Conservation (phyloP, 2,888 invertebrate genomes). For the Leucania comma region DNA sequence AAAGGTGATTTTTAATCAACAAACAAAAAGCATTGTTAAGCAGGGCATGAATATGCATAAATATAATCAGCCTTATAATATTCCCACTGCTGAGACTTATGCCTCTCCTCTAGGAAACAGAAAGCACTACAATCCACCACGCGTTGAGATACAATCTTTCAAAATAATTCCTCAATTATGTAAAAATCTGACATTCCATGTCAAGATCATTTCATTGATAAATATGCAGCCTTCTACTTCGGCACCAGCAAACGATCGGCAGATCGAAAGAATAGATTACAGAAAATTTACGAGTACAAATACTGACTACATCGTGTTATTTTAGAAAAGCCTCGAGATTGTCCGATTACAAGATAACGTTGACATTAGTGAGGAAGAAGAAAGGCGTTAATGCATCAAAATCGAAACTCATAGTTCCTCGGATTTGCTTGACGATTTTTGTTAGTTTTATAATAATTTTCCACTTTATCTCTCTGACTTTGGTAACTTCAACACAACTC, state of each 20-base stretch:
- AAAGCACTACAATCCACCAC: too few species aligned
- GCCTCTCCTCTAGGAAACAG: too few species aligned
- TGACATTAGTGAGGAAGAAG: constrained; percentile 1
- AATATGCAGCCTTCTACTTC: constrained; percentile 1
- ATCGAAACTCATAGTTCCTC: background rate
- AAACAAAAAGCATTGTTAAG: too few species aligned
- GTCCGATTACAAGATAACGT: constrained; percentile 23
- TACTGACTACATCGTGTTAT: background rate
- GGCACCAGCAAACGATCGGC: background rate
- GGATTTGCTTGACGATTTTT: background rate
- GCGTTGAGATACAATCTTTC: background rate
- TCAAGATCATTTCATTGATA: constrained; percentile 13
- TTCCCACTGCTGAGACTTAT: too few species aligned
- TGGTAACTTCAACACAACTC: too few species aligned
- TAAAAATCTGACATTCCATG: background rate
- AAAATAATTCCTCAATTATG: constrained; percentile 15
- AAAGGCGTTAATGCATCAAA: background rate
- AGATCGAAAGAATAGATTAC: constrained; percentile 37
- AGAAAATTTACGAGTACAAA: constrained; percentile 3
- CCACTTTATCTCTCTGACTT: too few species aligned
- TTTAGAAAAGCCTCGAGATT: constrained; percentile 7
- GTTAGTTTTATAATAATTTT: too few species aligned
- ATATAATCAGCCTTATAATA: too few species aligned
- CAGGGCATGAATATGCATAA: too few species aligned
- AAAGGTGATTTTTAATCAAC: too few species aligned